Evolutionary conservation across 2,113 vertebrate genomes (phyloP), one percentile per base, ranked within the genome.

Genomic region (Tyto alba): DNA sequence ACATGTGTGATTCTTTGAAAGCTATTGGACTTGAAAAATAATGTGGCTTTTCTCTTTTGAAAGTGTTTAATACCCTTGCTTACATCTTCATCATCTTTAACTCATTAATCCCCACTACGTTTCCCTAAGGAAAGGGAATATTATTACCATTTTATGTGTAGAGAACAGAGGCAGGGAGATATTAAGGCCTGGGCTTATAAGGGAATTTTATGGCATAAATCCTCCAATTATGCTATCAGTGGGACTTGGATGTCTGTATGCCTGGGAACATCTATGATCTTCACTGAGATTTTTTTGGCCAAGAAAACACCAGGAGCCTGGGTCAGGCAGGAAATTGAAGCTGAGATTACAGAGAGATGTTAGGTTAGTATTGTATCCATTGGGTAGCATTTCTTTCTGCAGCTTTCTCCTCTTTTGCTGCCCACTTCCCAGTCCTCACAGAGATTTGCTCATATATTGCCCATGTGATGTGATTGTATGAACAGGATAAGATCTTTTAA

Each of bases 331-430:
- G 80, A 79, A 62, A 43, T 7, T 27, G 73, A 48, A 81, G 30
- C 43, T 2, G 17, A 59, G 52, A 11, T 17, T 47, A 48, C 47
- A 5, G 10, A 76, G 66, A 59, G 32, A 23, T 40, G 40, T 60
- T 53, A 50, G 18, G 7, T 52, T 21, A 29, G 57, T 20, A n/a
- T 53, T 82, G 66, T 11, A 76, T 66, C n/a, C 17, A 3, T 6
- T 20, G 48, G 16, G 41, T 18, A 85, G 7, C 0, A 0, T 34
- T 80, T 78, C 12, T 13, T 36, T 73, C 50, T 45, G 38, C 60
- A 50, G 20, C 56, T 50, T 59, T 88, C 47, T 67, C 27, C 29
- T 78, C 36, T 53, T 38, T 8, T 7, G n/a, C 47, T 60, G 13
- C 29, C 32, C 27, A 11, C 7, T 4, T 41, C 3, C 2, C 36